Conservation (phyloP, 2,888 invertebrate genomes). For the Andrena bicolor region DNA sequence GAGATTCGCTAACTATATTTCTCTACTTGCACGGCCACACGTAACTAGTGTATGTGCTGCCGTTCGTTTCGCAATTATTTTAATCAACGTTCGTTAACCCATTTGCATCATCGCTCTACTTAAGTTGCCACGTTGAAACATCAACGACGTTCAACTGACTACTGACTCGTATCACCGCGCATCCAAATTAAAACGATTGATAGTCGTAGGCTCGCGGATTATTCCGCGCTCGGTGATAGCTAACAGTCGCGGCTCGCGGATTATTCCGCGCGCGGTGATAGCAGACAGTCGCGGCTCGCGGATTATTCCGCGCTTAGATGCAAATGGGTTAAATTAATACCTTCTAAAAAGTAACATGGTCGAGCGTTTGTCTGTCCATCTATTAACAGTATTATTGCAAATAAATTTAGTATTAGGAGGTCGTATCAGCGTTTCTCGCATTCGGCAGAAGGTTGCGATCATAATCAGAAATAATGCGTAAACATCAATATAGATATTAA, state of each 20-base stretch:
- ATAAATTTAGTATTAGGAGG: conserved; percentile 6
- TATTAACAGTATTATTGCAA: conserved; percentile 12
- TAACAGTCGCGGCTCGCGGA: too few species aligned
- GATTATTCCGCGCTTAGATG: too few species aligned
- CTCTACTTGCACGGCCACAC: background rate
- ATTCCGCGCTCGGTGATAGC: too few species aligned
- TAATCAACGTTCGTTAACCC: conserved; percentile 21
- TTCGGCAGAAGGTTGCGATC: background rate
- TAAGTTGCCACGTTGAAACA: too few species aligned
- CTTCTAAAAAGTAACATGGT: background rate
- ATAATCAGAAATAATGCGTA: background rate
- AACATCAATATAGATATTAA: background rate
- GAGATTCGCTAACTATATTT: background rate
- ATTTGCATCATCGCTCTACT: too few species aligned
- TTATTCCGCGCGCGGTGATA: too few species aligned
- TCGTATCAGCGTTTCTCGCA: background rate
- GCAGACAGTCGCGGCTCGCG: too few species aligned
- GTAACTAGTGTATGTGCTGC: conserved; percentile 12
- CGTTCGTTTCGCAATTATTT: conserved; percentile 19
- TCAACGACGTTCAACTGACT: too few species aligned
- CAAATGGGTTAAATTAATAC: conserved; percentile 12
- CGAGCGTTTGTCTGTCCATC: conserved; percentile 1
- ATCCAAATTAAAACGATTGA: too few species aligned
- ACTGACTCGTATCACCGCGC: too few species aligned
- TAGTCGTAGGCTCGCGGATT: too few species aligned